Evolutionary conservation across 2,113 vertebrate species (phyloP), one percentile per base, ranked within the genome.

Genomic region (Triplophysa rosa): DNA sequence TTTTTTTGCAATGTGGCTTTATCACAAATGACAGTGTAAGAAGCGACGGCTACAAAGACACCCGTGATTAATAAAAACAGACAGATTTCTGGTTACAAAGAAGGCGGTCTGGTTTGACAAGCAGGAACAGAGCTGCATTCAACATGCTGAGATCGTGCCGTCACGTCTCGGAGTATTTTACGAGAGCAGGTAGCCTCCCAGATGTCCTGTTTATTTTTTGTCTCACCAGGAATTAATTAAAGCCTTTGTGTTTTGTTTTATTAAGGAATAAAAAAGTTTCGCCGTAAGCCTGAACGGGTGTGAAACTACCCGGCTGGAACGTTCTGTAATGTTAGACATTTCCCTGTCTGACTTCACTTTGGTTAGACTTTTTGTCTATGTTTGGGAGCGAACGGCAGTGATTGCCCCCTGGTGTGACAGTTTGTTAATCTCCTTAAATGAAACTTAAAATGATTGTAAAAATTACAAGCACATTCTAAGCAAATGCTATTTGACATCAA

Each of bases 171-270:
- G 76, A 75, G 70, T 77, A 49, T 70, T 80, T 74, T 66, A 65
- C n/a, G 40, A 74, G 49, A 71, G 58, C 24, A 72, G 78, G 71
- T 59, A 80, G 68, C 49, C 52, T 69, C 72, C 67, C 52, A 69
- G 71, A 23, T 80, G 77, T 69, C 29, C 23, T 54, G 26, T 79
- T 80, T 64, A 64, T 42, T 54, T 68, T 29, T 23, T 14, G 45
- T 59, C 68, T 83, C 45, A 42, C 61, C 62, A 66, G 52, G 71
- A 83, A 83, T 83, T 83, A 80, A 77, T 83, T 77, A 80, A 80
- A 83, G 65, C 24, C 26, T 77, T 76, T 80, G 71, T 83, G 68
- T 72, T 64, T 71, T 63, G 24, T 70, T 71, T 71, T 79, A 59
- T 56, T 73, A 61, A 70, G 67, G 65, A 59, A 77, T 80, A 52